Percentiles rank a stretch among this genome's conserved stretches.
These are phyloP conservation scores for Ischnus inquisitorius DNA, from an alignment of 2,888 invertebrate species.

Conservation along the genomic window DNA sequence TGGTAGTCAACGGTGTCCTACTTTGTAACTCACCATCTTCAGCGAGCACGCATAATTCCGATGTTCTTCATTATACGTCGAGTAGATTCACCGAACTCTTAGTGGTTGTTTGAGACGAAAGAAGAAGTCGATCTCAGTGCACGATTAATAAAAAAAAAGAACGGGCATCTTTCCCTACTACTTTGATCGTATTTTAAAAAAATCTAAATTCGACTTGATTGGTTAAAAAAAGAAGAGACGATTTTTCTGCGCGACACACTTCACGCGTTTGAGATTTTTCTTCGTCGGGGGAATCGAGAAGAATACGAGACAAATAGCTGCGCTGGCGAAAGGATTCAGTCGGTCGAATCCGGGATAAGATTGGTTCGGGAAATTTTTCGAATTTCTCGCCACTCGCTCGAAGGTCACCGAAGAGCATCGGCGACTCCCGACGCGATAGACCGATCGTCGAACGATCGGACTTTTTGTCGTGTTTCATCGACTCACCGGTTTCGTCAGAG, in stretches of 20 bases:
- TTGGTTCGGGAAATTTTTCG: neutral
- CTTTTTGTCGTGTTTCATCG: conserved; percentile 52
- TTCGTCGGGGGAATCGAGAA: neutral
- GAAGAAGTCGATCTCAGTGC: too few species aligned
- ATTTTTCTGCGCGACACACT: neutral
- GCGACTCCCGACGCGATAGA: conserved; percentile 29
- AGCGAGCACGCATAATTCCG: too few species aligned
- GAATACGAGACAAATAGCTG: neutral
- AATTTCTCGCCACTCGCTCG: neutral
- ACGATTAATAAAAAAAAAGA: too few species aligned
- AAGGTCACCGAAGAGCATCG: neutral
- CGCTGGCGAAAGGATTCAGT: conserved; percentile 4
- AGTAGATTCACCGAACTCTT: too few species aligned
- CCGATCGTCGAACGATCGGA: conserved; percentile 39
- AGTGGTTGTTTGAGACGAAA: too few species aligned
- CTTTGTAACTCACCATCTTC: too few species aligned
- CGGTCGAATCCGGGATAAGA: neutral
- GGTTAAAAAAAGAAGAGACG: neutral
- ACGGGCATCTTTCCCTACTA: too few species aligned
- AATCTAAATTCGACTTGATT: conserved; percentile 2
- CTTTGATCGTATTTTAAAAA: neutral
- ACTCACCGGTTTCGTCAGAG: conserved; percentile 3
- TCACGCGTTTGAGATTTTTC: neutral
- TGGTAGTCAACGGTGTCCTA: too few species aligned
- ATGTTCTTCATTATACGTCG: too few species aligned